Conservation (phyloP, 2,113 vertebrate species). For the Phoenicopterus ruber region DNA sequence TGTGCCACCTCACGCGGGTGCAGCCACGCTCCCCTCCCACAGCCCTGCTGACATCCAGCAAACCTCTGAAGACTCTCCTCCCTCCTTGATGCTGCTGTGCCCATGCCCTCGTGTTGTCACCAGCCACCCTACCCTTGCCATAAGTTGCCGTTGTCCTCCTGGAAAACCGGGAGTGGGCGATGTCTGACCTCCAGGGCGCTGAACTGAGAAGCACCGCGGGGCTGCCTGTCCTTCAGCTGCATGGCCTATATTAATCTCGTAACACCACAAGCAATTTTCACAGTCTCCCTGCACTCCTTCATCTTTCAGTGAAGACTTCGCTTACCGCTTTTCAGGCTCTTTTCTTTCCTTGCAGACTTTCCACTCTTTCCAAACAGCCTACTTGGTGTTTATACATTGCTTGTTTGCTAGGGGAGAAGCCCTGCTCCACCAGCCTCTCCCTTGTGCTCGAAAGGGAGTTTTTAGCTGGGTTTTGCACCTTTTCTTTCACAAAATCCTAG, state of each 20-base stretch:
- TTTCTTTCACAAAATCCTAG: not conserved
- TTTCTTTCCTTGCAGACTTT: not conserved
- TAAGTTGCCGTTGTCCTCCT: not conserved
- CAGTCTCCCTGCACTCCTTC: not conserved
- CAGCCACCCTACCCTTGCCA: not conserved
- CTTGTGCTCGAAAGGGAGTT: not conserved
- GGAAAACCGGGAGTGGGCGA: not conserved
- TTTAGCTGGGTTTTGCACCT: not conserved
- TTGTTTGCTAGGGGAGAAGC: not conserved
- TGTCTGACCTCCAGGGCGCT: not conserved
- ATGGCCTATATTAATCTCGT: fast-evolving
- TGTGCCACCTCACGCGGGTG: not conserved
- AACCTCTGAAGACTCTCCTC: not conserved
- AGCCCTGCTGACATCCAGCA: not conserved
- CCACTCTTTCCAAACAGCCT: not conserved
- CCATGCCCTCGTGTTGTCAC: not conserved
- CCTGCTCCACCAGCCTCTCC: not conserved
- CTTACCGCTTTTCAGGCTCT: not conserved
- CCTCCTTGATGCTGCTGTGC: not conserved
- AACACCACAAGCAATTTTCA: not conserved
- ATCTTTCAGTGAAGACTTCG: not conserved
- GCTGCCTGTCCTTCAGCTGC: not conserved
- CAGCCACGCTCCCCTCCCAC: not conserved
- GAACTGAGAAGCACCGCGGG: not conserved
- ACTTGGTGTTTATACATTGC: not conserved